Conservation (phyloP, 2,113 vertebrate species). For the Sphyrna mokarran region DNA sequence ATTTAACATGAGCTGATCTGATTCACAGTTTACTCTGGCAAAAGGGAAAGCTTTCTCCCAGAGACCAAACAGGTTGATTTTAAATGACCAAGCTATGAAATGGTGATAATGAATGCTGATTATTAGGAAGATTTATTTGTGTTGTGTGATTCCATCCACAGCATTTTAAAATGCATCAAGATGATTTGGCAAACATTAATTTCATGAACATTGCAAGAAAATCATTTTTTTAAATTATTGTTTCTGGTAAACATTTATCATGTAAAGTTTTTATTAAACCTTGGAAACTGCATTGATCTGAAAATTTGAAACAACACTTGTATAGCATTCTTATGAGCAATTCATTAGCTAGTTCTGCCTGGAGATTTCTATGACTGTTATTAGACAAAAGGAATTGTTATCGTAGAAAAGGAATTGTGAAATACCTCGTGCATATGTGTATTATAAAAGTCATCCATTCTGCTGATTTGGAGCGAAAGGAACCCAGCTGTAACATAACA, state of each 20-base stretch:
- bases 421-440: neutral
- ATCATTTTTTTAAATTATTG: neutral
- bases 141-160: neutral
- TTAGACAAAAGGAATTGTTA: neutral
- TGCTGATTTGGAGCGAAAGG: neutral
- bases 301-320: neutral
- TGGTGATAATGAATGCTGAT: neutral
- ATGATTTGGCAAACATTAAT: neutral
- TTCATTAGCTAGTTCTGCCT: neutral
- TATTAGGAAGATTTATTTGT: neutral
- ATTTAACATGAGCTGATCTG: neutral
- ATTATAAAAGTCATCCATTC: too few species aligned
- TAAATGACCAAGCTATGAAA: neutral
- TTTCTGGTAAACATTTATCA: neutral
- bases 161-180: neutral
- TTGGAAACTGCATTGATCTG: neutral
- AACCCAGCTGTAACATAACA: constrained; percentile 16
- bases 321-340: too few species aligned
- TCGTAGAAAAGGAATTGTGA: neutral
- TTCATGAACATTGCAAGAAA: neutral
- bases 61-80: neutral
- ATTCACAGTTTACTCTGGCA: neutral
- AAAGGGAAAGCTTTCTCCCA: neutral
- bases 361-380: neutral
- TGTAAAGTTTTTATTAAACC: neutral